A percentile compares a stretch with the other conserved stretches of the same genome.
Conservation (phyloP, 2,888 invertebrate genomes). For the Metacarcinus magister region DNA sequence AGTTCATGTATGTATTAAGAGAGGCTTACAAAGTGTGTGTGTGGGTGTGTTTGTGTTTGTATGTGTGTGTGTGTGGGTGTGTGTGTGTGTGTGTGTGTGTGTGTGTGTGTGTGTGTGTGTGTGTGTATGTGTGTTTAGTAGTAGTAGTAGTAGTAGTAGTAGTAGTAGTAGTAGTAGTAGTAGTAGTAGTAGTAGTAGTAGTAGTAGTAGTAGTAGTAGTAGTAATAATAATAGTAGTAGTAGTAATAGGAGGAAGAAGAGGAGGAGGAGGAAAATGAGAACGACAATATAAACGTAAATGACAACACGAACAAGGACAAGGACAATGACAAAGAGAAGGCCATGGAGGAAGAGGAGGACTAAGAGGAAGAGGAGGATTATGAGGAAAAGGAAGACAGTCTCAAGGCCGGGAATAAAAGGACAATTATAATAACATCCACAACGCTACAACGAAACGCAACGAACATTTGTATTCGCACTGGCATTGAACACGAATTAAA, state of each 20-base stretch:
- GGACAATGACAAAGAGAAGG: too few species aligned
- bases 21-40: background rate
- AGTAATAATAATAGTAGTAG: background rate
- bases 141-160: background rate
- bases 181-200: conserved; percentile 20
- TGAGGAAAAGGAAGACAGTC: background rate
- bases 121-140: background rate
- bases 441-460: too few species aligned
- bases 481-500: too few species aligned
- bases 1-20: background rate
- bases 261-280: background rate
- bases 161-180: background rate
- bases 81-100: conserved; percentile 32
- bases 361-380: background rate
- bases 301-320: too few species aligned
- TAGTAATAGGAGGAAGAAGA: background rate
- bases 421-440: background rate
- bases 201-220: background rate
- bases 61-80: too few species aligned
- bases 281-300: too few species aligned
- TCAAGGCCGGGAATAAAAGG: background rate
- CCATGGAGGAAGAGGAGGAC: background rate
- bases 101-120: background rate
- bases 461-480: too few species aligned
- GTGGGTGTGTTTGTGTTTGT: too few species aligned